A percentile compares a stretch with the other conserved stretches of the same genome.
phyloP scores from a whole-genome alignment of 2,888 invertebrate genomes.

The Ennomos erosarius region DNA sequence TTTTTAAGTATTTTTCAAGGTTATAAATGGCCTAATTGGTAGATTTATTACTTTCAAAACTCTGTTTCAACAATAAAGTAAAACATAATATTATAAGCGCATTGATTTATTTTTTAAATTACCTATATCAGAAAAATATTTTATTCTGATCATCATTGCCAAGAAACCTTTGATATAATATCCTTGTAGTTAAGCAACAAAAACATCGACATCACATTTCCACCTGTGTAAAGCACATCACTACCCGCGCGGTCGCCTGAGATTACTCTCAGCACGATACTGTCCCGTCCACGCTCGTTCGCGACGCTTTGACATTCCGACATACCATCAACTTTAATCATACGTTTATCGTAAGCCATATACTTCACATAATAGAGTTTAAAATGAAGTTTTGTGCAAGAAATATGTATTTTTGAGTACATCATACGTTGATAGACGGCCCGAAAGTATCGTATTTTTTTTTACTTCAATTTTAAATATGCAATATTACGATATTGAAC shows the following conservation, averaged over 20 bases:
- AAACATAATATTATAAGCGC: too few species aligned
- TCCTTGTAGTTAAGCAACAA: too few species aligned
- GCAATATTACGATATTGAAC: slow-evolving; percentile 81
- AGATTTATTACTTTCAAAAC: too few species aligned
- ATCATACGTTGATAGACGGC: slow-evolving; percentile 83
- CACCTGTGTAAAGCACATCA: slow-evolving; percentile 50
- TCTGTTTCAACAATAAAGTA: too few species aligned
- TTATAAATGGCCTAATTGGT: too few species aligned
- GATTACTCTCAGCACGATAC: slow-evolving; percentile 85
- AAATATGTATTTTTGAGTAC: slow-evolving; percentile 55
- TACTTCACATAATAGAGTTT: slow-evolving; percentile 34
- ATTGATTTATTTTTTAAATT: too few species aligned
- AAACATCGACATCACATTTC: slow-evolving; percentile 47
- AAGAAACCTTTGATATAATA: too few species aligned
- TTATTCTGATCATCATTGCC: too few species aligned
- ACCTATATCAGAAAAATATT: too few species aligned
- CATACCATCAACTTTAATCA: slow-evolving; percentile 53
- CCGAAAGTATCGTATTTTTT: slow-evolving; percentile 62
- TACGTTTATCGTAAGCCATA: slow-evolving; percentile 44
- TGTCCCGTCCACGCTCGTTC: slow-evolving; percentile 83
- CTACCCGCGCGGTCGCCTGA: slow-evolving; percentile 71
- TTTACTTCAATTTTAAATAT: slow-evolving; percentile 69
- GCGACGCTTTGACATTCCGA: slow-evolving; percentile 85
- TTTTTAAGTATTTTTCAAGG: too few species aligned
- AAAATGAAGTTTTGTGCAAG: slow-evolving; percentile 38